These are phyloP conservation scores for Osmerus eperlanus DNA, from an alignment of 2,113 vertebrate genomes.

Conservation along the genomic window DNA sequence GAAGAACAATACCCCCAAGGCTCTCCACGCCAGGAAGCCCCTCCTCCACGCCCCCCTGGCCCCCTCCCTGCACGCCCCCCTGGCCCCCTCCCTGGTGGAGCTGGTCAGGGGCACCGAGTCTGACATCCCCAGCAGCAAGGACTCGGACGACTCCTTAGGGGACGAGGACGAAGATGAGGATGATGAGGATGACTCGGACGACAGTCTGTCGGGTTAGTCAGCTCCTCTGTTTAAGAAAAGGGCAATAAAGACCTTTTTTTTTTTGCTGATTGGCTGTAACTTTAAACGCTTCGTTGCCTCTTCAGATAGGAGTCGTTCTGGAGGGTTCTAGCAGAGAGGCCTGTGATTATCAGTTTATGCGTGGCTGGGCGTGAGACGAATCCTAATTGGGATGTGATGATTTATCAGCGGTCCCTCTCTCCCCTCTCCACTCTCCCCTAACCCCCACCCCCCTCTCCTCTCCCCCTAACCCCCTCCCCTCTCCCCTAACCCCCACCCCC, in stretches of 20 bases:
- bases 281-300: neutral
- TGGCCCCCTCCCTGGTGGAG: slow-evolving; percentile 71
- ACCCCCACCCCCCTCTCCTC: too few species aligned
- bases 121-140: slow-evolving; percentile 86
- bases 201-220: slow-evolving; percentile 86
- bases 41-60: slow-evolving; percentile 46
- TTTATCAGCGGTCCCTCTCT: slow-evolving; percentile 25
- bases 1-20: slow-evolving; percentile 71
- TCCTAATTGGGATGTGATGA: slow-evolving; percentile 26
- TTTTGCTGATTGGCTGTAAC: slow-evolving; percentile 5
- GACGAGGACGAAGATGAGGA: slow-evolving; percentile 84
- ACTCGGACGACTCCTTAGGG: slow-evolving; percentile 88
- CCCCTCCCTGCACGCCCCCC: slow-evolving; percentile 45
- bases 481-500: too few species aligned
- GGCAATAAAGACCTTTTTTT: neutral
- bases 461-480: too few species aligned
- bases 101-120: slow-evolving; percentile 81
- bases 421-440: neutral
- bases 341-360: slow-evolving; percentile 5
- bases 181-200: slow-evolving; percentile 84
- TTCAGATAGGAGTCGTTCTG: slow-evolving; percentile 7
- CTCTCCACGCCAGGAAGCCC: slow-evolving; percentile 57
- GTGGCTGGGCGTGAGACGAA: slow-evolving; percentile 25
- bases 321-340: neutral
- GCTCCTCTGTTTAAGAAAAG: neutral